phyloP scores from a whole-genome alignment of 2,888 invertebrate species.

The Andrena trimmerana region DNA sequence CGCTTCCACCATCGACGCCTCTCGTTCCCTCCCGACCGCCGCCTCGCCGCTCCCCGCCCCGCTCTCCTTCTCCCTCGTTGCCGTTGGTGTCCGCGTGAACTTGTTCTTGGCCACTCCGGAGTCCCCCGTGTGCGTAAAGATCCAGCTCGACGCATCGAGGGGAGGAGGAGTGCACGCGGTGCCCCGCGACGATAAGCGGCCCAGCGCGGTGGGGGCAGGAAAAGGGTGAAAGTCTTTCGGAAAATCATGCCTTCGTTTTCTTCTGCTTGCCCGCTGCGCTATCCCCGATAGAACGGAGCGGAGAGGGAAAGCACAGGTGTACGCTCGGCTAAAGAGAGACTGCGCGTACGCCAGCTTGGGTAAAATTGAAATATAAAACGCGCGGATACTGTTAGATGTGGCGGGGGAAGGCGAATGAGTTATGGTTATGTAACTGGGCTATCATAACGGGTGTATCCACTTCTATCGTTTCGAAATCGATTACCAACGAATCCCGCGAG shows the following conservation, averaged over 20 bases:
- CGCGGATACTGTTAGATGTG: constrained; percentile 64
- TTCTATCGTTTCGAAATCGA: constrained; percentile 38
- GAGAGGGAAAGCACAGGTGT: constrained; percentile 67
- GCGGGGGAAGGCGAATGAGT: constrained; percentile 44
- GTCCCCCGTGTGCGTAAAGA: constrained; percentile 40
- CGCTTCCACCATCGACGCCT: constrained; percentile 19
- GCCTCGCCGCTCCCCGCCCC: constrained; percentile 39
- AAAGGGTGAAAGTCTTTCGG: constrained; percentile 74
- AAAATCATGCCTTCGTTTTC: constrained; percentile 60
- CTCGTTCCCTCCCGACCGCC: constrained; percentile 40
- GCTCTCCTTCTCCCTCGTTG: constrained; percentile 40
- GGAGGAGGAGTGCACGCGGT: neutral
- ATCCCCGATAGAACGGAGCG: constrained; percentile 1
- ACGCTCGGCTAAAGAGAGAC: neutral
- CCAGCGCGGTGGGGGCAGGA: constrained; percentile 35
- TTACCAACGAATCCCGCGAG: constrained; percentile 1
- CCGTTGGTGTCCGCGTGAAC: constrained; percentile 63
- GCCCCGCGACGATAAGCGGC: constrained; percentile 7
- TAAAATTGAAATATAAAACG: constrained; percentile 73
- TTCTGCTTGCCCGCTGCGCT: constrained; percentile 19
- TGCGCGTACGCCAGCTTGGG: constrained; percentile 27
- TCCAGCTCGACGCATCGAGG: constrained; percentile 48
- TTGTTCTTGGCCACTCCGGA: constrained; percentile 63
- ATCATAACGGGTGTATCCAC: constrained; percentile 34
- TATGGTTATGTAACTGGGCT: constrained; percentile 53